These are phyloP conservation scores for Coccyzus lansbergi DNA, from an alignment of 2,797 vertebrate species.

Conservation along the genomic window DNA sequence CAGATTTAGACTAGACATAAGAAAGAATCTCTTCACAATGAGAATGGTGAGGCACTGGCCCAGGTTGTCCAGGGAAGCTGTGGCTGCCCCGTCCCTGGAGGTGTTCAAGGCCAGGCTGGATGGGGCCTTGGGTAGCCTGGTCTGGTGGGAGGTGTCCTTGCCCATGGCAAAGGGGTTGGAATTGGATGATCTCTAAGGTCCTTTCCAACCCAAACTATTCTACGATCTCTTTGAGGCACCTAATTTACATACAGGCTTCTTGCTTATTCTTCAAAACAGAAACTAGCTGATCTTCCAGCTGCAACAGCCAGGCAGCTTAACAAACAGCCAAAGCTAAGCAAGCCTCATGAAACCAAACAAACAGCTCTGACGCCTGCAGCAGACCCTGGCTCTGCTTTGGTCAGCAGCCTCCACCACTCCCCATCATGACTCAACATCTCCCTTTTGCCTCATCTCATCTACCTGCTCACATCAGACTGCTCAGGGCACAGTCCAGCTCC, in stretches of 20 bases:
- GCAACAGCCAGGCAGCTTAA: not conserved
- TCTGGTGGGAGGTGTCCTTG: too few species aligned
- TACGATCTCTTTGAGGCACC: not conserved
- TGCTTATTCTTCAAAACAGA: not conserved
- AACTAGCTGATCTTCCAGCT: not conserved
- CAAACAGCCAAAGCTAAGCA: not conserved
- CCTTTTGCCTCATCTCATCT: not conserved
- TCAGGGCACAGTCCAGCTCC: not conserved
- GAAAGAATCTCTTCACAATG: too few species aligned
- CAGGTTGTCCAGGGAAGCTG: too few species aligned
- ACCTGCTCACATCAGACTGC: accelerated
- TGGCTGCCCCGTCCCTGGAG: too few species aligned
- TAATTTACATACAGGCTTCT: not conserved
- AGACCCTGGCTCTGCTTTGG: not conserved
- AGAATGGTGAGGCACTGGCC: too few species aligned
- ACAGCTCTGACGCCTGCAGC: not conserved
- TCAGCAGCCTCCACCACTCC: not conserved
- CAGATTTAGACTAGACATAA: too few species aligned
- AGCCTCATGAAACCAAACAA: not conserved
- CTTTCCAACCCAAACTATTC: too few species aligned
- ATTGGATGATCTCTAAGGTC: too few species aligned
- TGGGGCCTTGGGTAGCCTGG: too few species aligned
- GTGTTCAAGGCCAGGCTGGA: too few species aligned
- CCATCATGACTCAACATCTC: not conserved
- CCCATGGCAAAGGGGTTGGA: too few species aligned